These are phyloP conservation scores for Helogale parvula DNA, from an alignment of 2,113 vertebrate species.

Conservation along the genomic window DNA sequence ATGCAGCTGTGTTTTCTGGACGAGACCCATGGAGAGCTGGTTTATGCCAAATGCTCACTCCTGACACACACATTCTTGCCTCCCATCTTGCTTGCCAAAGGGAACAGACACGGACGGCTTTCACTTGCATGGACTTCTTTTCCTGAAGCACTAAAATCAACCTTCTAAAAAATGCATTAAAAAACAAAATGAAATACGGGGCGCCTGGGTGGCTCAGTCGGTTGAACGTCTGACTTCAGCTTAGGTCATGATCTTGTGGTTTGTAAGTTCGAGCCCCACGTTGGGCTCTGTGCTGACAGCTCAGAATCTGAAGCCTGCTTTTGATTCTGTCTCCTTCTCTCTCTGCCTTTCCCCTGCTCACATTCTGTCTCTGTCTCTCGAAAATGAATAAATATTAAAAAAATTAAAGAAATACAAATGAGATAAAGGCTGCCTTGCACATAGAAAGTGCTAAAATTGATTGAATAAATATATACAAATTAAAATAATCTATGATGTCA, in stretches of 20 bases:
- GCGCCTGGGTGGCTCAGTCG: too few relatives aligned
- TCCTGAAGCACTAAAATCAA: conserved; percentile 12
- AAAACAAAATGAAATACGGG: neutral
- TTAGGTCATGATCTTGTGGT: too few relatives aligned
- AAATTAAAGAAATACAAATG: neutral
- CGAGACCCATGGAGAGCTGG: neutral
- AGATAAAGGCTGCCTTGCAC: neutral
- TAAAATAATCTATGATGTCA: neutral
- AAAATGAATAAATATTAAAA: neutral
- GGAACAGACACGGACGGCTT: neutral
- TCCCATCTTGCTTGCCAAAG: conserved; percentile 35
- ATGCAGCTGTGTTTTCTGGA: conserved; percentile 73
- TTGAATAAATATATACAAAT: neutral
- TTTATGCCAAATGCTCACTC: neutral
- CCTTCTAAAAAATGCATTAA: neutral
- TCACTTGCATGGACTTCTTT: neutral
- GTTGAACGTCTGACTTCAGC: too few relatives aligned
- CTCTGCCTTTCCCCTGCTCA: too few relatives aligned
- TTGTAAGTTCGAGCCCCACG: too few relatives aligned
- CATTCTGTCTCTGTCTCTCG: too few relatives aligned
- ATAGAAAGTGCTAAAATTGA: neutral
- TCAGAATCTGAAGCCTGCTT: too few relatives aligned
- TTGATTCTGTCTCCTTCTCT: too few relatives aligned
- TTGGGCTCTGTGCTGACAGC: too few relatives aligned
- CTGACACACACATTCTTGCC: neutral